These are phyloP conservation scores for Periphyllus acericola DNA, from an alignment of 2,888 invertebrate genomes.

Conservation along the genomic window DNA sequence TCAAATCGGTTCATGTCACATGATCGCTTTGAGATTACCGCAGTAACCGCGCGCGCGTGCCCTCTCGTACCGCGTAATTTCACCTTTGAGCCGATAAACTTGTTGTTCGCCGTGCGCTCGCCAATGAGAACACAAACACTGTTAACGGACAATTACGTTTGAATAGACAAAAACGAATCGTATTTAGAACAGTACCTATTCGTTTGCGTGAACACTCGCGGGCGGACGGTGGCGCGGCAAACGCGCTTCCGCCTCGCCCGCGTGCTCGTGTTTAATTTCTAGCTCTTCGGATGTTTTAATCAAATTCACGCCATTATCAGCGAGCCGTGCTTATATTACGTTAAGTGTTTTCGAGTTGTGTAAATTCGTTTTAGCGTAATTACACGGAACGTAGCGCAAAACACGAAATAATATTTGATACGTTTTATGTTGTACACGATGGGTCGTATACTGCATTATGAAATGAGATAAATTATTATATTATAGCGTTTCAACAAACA, in stretches of 20 bases:
- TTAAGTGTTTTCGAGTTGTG: background rate
- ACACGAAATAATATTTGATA: background rate
- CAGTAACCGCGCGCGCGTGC: too few relatives aligned
- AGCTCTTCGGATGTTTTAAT: background rate
- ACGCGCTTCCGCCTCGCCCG: background rate
- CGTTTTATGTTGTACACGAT: background rate
- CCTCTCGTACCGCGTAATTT: too few relatives aligned
- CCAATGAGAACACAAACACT: too few relatives aligned
- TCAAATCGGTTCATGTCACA: too few relatives aligned
- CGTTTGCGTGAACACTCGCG: background rate
- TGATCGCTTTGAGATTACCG: too few relatives aligned
- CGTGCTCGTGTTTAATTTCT: background rate
- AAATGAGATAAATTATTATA: background rate
- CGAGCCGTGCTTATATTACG: background rate
- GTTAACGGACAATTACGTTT: background rate
- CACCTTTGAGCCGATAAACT: too few relatives aligned
- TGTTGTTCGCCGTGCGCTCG: too few relatives aligned
- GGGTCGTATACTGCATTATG: background rate
- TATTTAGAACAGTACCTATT: background rate
- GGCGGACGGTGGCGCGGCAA: background rate
- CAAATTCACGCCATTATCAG: background rate
- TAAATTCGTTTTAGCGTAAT: background rate
- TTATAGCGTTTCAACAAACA: background rate
- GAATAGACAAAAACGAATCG: background rate
- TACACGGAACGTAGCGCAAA: background rate